phyloP scores from a whole-genome alignment of 2,113 vertebrate genomes.

The Zosterops japonicus region DNA sequence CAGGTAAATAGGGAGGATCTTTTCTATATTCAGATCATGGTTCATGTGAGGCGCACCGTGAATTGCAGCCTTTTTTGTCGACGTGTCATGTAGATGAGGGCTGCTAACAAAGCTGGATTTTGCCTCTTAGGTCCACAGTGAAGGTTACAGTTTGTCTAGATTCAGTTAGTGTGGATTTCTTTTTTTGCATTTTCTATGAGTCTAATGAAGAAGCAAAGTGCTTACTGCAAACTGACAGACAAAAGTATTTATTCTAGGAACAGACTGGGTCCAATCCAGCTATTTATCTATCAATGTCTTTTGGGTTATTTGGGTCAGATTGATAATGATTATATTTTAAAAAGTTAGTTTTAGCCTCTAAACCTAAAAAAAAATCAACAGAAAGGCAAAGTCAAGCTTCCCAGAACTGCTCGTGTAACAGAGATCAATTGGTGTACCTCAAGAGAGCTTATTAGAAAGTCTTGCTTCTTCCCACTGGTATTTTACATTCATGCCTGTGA shows the following conservation, averaged over 20 bases:
- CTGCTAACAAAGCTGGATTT: background rate
- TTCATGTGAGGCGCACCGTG: background rate
- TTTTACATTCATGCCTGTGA: background rate
- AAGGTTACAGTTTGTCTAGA: background rate
- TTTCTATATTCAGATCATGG: background rate
- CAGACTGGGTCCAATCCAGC: background rate
- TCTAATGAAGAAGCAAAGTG: background rate
- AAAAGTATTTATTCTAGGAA: background rate
- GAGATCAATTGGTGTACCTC: background rate
- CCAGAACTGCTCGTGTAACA: background rate
- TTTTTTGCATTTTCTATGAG: background rate
- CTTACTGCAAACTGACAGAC: background rate
- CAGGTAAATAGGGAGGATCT: background rate
- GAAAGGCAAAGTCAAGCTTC: background rate
- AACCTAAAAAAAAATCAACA: background rate
- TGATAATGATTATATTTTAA: background rate
- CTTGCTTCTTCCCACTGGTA: background rate
- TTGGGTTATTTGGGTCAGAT: background rate
- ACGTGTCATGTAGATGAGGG: background rate
- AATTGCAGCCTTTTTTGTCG: background rate
- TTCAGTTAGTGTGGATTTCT: background rate
- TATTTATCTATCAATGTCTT: background rate
- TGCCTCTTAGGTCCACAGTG: background rate
- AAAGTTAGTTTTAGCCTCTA: background rate
- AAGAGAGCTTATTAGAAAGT: background rate